Percentiles rank a stretch among this genome's conserved stretches.
Conservation (phyloP, 2,113 vertebrate genomes). For the Numida meleagris region DNA sequence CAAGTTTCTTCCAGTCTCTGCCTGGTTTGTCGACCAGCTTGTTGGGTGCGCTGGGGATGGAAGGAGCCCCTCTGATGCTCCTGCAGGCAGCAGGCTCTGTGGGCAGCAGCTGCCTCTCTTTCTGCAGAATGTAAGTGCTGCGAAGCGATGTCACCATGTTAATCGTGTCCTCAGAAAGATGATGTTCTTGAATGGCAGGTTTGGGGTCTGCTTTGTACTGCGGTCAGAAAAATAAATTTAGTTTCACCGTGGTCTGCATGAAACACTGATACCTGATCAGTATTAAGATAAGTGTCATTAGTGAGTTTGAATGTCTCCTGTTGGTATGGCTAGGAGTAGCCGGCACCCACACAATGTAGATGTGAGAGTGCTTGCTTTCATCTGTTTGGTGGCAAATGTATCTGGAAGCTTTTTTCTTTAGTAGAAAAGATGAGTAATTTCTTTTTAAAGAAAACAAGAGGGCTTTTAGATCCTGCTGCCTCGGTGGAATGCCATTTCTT, state of each 20-base stretch:
- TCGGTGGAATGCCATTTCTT: not conserved
- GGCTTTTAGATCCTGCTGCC: not conserved
- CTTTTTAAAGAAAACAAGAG: not conserved
- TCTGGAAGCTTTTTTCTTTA: not conserved
- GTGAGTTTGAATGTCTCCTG: not conserved
- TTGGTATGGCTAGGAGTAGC: not conserved
- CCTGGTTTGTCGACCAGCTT: not conserved
- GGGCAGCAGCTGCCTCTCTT: fast-evolving
- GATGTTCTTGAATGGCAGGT: not conserved
- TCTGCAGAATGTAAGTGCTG: not conserved
- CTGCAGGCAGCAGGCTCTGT: not conserved
- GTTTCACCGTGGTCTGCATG: not conserved
- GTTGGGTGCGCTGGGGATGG: not conserved
- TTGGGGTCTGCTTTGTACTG: not conserved
- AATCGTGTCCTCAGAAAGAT: fast-evolving
- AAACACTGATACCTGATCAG: not conserved
- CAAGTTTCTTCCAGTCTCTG: not conserved
- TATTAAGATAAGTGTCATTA: not conserved
- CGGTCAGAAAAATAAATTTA: not conserved
- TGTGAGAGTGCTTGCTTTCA: not conserved
- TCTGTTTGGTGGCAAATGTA: not conserved
- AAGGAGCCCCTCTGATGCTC: not conserved
- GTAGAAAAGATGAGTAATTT: not conserved
- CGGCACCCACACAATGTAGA: not conserved
- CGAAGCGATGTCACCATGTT: not conserved